Base-by-base conservation (phyloP, 1,140 invertebrate species). In the Euwallacea fornicatus region DNA sequence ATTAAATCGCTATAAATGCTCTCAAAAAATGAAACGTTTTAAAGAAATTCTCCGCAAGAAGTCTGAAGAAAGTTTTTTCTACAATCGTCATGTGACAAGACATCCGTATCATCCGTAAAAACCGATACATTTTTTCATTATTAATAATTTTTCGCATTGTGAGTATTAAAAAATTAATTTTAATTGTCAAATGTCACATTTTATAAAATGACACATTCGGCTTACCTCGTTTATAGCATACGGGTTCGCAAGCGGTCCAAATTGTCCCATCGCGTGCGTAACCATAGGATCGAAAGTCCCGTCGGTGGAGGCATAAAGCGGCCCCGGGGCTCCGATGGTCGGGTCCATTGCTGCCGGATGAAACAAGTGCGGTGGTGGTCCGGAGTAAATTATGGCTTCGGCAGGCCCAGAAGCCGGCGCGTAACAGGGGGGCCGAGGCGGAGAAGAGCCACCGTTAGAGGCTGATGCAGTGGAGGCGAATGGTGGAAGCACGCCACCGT, bases 351-450 rank as follows among this genome's bases (percentile, higher is more conserved):
- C 43, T n/a, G 60, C 41, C 0, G 68, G 60, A 21, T 71, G 69
- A 42, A 71, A 66, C 7, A 71, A 1, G 16, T 46, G 69, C 6
- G 62, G 55, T 7, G 69, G 69, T 21, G 33, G 61, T 33, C 61
- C 62, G 47, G 33, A n/a, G 10, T 67, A 63, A 9, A 72, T n/a
- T 8, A 68, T 41, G 21, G 70, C 58, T 63, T 72, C 71, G 8
- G 64, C 46, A 2, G 64, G 71, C 13, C 42, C 70, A 43, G 72
- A 54, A 9, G 33, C 21, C 33, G 62, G 75, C 43, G 72, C 66
- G 64, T 68, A 71, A 33, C 71, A 72, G 47, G 65, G 58, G 6
- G 62, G 62, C 46, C 74, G 71, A n/a, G 77, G 76, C 59, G 76
- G 76, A 58, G 76, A 79, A 70, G 72, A 71, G 41, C 71, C 71